Base-by-base conservation (phyloP, 1,140 invertebrate genomes). In the Eupeodes corollae region DNA sequence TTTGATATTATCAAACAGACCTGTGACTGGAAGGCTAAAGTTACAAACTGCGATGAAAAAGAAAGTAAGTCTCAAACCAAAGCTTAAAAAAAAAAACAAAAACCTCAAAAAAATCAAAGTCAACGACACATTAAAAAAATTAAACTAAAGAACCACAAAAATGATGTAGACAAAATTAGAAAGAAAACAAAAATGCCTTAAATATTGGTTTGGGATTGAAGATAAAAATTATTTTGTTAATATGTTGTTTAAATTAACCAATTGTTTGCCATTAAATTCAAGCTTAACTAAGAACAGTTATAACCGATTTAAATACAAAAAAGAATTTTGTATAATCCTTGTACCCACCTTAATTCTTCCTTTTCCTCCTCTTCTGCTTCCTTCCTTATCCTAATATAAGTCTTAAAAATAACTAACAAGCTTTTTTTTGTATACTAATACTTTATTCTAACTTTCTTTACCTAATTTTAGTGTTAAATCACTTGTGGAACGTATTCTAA, bases 1-100 rank as follows among this genome's bases (percentile, higher is more conserved):
- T 94, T 94, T 81, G 91, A 94, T 80, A 83, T 94, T 75, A 84
- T 90, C 78, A 90, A 91, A 80, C 91, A 94, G 78, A 93, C 89
- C 73, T 93, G 91, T 77, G 89, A 93, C 79, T 93, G 90, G 88
- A 92, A 91, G 79, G 86, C 83, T 77, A 91, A 92, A 82, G 89
- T 92, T 77, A 86, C 78, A 78, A 91, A 89, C 83, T 93, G 89
- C 83, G 86, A 91, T 79, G 86, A 84, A 77, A 80, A 91, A 70
- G 88, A 91, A 83, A 91, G 89, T 92, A 89, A 92, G 88, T 88
- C 76, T 73, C 71, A 71, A 49, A 41, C 41, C 42, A 50, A 46
- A 51, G 31, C 16, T 37, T 46, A 21, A 43, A 39, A 48, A 48
- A 48, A 47, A 43, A 49, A 43, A 30, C 12, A 21, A 35, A 39